Base-by-base conservation (phyloP, 2,797 vertebrate genomes). In the Rhabdophis nuchalis region DNA sequence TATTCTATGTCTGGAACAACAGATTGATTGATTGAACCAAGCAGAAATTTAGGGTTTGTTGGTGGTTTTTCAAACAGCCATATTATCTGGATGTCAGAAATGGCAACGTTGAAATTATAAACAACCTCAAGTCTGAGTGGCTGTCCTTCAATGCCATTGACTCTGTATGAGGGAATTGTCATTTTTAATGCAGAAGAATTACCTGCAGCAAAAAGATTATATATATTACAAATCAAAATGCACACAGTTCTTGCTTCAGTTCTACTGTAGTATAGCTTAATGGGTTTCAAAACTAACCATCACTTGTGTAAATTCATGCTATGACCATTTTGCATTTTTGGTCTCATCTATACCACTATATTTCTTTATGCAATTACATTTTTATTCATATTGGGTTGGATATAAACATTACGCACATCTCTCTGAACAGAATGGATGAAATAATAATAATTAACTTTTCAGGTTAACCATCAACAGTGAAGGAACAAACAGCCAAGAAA, bases 1-100 rank as follows among this genome's bases (percentile, higher is more conserved):
- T 96, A 97, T 95, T 98, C 98, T 94, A 98, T 96, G 92, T 96
- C 97, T 1, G 96, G 97, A 98, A 99, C 86, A 91, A 96, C 85
- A 50, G 91, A 90, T 91, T 94, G 92, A 97, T 98, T 97, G 94
- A 98, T 95, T 7, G 99, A 99, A 0, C 97, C 97, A 94, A 99
- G 96, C 92, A 99, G 94, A 14, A 97, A 98, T 91, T 96, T 98
- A 68, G 97, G 96, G 82, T 95, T 96, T 0, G 95, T 96, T 0
- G 97, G 95, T 2, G 96, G 96, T 88, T 96, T 98, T 96, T 98
- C 98, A 95, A 98, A 98, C 57, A 97, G 95, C 99, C 99, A 99
- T 89, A 98, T 98, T 85, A 99, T 98, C 97, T 99, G 99, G 95
- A 99, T 97, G 54, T 98, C 97, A 25, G 97, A 98, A 36, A 98